A percentile compares a stretch with the other conserved stretches of the same genome.
phyloP scores from a whole-genome alignment of 2,113 vertebrate genomes.

The Oryzias curvinotus region DNA sequence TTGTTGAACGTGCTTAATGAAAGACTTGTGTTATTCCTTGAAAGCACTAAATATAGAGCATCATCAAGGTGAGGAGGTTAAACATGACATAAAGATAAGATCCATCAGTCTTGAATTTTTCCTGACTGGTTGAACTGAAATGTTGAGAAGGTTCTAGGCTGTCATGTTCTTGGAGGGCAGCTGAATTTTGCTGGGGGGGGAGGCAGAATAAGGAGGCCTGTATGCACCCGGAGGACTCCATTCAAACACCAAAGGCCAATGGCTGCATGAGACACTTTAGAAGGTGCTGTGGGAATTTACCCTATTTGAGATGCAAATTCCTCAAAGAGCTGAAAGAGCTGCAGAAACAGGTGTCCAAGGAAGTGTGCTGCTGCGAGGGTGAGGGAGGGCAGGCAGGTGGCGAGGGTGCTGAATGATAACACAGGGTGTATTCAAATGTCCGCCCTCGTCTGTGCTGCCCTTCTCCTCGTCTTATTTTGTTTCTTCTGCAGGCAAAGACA shows the following conservation, averaged over 20 bases:
- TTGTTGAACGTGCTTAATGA: background rate
- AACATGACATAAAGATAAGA: background rate
- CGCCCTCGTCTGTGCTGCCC: constrained; percentile 15
- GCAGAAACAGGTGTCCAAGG: constrained; percentile 79
- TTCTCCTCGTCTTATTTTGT: constrained; percentile 13
- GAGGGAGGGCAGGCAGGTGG: constrained; percentile 33
- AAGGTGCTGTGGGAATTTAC: constrained; percentile 59
- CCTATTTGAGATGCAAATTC: constrained; percentile 80
- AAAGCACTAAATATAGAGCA: no score
- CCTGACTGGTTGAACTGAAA: constrained; percentile 15
- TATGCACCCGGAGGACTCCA: constrained; percentile 35
- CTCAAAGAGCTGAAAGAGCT: constrained; percentile 70
- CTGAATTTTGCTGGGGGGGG: constrained; percentile 30
- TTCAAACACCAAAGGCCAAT: constrained; percentile 52
- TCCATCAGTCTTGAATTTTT: background rate
- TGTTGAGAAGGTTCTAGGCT: constrained; percentile 14
- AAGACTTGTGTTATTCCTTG: background rate
- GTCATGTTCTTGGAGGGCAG: constrained; percentile 46
- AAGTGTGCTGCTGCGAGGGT: constrained; percentile 57
- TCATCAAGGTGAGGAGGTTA: no score
- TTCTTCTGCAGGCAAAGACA: constrained; percentile 9
- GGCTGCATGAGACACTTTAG: constrained; percentile 37
- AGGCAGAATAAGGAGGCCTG: constrained; percentile 43
- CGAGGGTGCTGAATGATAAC: constrained; percentile 59
- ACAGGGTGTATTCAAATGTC: constrained; percentile 58